Evolutionary conservation across 1,140 invertebrate genomes (phyloP).

Genomic region (Rhagoletis zephyria): DNA sequence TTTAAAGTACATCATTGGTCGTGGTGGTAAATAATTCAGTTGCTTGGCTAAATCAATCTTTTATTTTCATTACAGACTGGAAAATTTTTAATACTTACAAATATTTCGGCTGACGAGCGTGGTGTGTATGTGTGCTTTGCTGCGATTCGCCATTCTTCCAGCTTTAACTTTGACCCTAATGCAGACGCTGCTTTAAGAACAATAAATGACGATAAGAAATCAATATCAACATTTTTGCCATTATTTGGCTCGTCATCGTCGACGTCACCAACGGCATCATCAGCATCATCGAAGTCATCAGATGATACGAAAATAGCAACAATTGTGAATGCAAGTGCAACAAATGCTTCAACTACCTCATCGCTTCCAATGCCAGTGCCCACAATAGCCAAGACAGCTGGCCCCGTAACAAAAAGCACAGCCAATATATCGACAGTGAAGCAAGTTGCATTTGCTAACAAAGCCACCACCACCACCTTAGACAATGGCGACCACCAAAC

Average conservation of each 20-base stretch:
- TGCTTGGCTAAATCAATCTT: too few species aligned
- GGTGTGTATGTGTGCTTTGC: slow-evolving; percentile 71
- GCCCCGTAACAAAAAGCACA: slow-evolving; percentile 55
- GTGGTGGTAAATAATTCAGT: too few species aligned
- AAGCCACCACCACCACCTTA: neutral
- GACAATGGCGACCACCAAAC: slow-evolving; percentile 41
- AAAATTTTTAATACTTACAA: slow-evolving; percentile 65
- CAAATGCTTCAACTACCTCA: slow-evolving; percentile 58
- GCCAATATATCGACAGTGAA: slow-evolving; percentile 15
- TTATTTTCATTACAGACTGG: slow-evolving; percentile 63
- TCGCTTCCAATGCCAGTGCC: slow-evolving; percentile 57
- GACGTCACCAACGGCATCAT: slow-evolving; percentile 46
- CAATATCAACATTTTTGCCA: neutral
- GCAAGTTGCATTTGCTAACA: slow-evolving; percentile 2
- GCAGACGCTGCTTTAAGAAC: neutral
- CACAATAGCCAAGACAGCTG: slow-evolving; percentile 56
- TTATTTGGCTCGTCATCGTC: neutral
- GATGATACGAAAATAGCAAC: slow-evolving; percentile 50
- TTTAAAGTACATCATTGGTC: too few species aligned
- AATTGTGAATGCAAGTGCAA: slow-evolving; percentile 46
- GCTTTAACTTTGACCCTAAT: neutral
- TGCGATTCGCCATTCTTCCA: slow-evolving; percentile 52
- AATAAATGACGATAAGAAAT: slow-evolving; percentile 29
- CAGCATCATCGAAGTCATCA: slow-evolving; percentile 21
- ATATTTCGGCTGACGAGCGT: slow-evolving; percentile 66